phyloP scores from a whole-genome alignment of 2,113 vertebrate genomes.

The Euleptes europaea region DNA sequence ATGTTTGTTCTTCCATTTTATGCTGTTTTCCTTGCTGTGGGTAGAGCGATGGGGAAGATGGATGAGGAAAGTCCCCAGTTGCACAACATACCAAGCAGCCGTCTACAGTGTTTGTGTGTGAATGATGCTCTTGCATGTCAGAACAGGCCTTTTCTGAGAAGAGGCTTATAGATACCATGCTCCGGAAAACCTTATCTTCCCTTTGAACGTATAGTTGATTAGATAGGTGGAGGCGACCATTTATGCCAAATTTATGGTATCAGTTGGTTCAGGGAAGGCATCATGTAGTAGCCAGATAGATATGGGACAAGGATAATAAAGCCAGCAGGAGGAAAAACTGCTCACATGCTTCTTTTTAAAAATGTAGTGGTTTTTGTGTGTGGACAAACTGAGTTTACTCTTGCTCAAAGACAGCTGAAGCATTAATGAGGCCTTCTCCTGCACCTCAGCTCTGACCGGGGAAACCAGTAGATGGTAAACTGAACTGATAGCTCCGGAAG shows the following conservation, averaged over 20 bases:
- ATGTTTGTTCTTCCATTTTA: background rate
- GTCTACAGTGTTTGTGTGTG: background rate
- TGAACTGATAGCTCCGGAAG: constrained; percentile 61
- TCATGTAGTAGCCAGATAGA: constrained; percentile 7
- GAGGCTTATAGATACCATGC: background rate
- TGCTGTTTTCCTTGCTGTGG: background rate
- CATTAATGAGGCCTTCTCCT: constrained; percentile 34
- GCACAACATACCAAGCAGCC: background rate
- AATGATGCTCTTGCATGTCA: background rate
- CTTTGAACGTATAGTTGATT: background rate
- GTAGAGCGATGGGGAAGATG: background rate
- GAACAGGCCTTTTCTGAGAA: background rate
- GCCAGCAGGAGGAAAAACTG: background rate
- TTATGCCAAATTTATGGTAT: background rate
- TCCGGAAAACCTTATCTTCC: background rate
- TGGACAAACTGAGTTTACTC: background rate
- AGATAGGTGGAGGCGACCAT: no score
- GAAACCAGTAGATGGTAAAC: constrained; percentile 53
- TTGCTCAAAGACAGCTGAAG: background rate
- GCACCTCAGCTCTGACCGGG: constrained; percentile 40
- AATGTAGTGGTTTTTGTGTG: background rate
- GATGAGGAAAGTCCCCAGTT: background rate
- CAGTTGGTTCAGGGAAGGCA: background rate
- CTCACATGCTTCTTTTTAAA: background rate
- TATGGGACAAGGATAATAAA: background rate